Evolutionary conservation across 2,113 vertebrate genomes (phyloP), one percentile per base, ranked within the genome.

Genomic region (Notarius lentiginosus): DNA sequence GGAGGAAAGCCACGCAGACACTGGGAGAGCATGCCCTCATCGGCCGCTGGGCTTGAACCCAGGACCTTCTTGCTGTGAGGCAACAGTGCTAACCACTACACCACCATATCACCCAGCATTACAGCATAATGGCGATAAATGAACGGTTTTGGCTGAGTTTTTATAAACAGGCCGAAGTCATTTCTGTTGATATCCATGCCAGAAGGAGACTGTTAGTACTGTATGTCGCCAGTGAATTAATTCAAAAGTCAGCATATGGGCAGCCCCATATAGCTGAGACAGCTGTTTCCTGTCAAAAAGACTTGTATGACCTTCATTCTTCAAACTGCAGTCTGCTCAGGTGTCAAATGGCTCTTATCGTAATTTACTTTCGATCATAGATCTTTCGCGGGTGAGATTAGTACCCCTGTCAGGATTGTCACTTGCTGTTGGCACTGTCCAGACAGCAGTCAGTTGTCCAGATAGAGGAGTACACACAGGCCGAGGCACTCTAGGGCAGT

Each of bases 241-340:
- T 72, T 34, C 14, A 34, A 72, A 72, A 75, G 20, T 75, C 72
- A 75, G 20, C 2, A 5, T 75, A 49, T 22, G 72, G 41, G 18
- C 24, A 75, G 41, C 41, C 18, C 76, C 56, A 30, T 79, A 22
- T 12, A 51, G 24, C 10, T 22, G 15, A 30, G 76, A 56, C 51
- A 56, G 53, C n/a, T 30, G n/a, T 56, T 79, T 79, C 56, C 15
- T 56, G n/a, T 79, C 51, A 55, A 56, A 56, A 79, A 56, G n/a
- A 56, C 14, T 30, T 79, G n/a, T 79, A 56, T 79, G n/a, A 53
- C n/a, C 76, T 79, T 56, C 51, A 30, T 56, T 24, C 75, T 79
- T 3, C 27, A 12, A 79, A 76, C 73, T n/a, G 41, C 34, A 24
- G 70, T 73, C 11, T 49, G 51, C 24, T 51, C 49, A 55, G 53